These are phyloP conservation scores for Oncorhynchus nerka DNA, from an alignment of 2,113 vertebrate species.

Conservation along the genomic window DNA sequence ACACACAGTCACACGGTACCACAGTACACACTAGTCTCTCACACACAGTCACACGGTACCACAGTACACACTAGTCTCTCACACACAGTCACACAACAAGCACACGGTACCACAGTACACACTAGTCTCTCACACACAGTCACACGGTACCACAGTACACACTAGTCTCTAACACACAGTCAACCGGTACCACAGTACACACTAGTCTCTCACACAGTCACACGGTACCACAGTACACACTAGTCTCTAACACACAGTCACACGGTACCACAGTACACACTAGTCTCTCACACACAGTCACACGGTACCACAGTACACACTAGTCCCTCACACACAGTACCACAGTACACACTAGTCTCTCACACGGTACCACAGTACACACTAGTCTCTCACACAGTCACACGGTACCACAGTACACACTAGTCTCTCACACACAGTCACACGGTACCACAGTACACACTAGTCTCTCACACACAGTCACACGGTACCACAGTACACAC, in stretches of 20 bases:
- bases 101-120: conserved; percentile 12
- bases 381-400: background rate
- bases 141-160: no score
- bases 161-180: no score
- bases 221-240: conserved; percentile 12
- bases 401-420: no score
- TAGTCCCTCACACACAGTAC: no score
- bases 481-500: conserved; percentile 12
- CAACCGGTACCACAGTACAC: background rate
- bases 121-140: background rate
- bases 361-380: conserved; percentile 12
- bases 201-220: background rate
- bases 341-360: no score
- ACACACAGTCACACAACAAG: no score
- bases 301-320: background rate
- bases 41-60: background rate
- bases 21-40: no score
- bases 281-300: no score
- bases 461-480: background rate
- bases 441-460: background rate
- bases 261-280: no score
- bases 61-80: no score
- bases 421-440: no score
- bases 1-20: no score
- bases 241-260: background rate